Evolutionary conservation across 2,888 invertebrate genomes (phyloP).

Genomic region (Agelastica alni): DNA sequence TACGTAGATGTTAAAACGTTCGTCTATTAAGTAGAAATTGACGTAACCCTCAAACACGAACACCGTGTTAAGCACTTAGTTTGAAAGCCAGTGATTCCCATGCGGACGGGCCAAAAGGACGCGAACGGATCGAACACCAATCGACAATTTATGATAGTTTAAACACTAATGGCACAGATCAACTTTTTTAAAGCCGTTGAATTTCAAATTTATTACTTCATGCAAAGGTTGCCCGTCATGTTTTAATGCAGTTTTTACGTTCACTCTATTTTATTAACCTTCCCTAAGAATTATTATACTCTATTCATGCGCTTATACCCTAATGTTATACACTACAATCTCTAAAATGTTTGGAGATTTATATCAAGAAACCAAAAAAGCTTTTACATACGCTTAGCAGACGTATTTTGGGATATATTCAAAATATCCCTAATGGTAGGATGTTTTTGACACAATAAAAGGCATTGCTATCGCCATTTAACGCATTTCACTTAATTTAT

Average conservation of each 20-base stretch:
- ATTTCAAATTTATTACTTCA: constrained; percentile 49
- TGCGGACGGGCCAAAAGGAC: constrained; percentile 36
- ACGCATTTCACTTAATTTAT: constrained; percentile 24
- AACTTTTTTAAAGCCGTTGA: constrained; percentile 48
- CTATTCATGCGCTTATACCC: constrained; percentile 26
- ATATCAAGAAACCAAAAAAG: constrained; percentile 32
- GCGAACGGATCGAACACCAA: constrained; percentile 51
- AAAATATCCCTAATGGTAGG: constrained; percentile 26
- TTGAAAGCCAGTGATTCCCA: constrained; percentile 50
- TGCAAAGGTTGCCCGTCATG: constrained; percentile 45
- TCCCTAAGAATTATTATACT: constrained; percentile 39
- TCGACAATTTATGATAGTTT: constrained; percentile 56
- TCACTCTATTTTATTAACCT: constrained; percentile 50
- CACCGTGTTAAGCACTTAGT: constrained; percentile 48
- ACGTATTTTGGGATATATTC: constrained; percentile 31
- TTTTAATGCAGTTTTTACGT: constrained; percentile 50
- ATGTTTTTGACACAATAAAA: constrained; percentile 29
- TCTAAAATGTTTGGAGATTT: constrained; percentile 32
- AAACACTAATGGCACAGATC: constrained; percentile 51
- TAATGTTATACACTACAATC: constrained; percentile 16
- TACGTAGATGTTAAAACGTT: too few species aligned
- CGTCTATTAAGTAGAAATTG: too few species aligned
- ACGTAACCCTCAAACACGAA: neutral
- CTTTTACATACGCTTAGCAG: constrained; percentile 32
- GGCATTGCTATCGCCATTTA: constrained; percentile 22